Conservation (phyloP, 92 coral and sea anemone species). For the Hydrozoanthus gracilis region DNA sequence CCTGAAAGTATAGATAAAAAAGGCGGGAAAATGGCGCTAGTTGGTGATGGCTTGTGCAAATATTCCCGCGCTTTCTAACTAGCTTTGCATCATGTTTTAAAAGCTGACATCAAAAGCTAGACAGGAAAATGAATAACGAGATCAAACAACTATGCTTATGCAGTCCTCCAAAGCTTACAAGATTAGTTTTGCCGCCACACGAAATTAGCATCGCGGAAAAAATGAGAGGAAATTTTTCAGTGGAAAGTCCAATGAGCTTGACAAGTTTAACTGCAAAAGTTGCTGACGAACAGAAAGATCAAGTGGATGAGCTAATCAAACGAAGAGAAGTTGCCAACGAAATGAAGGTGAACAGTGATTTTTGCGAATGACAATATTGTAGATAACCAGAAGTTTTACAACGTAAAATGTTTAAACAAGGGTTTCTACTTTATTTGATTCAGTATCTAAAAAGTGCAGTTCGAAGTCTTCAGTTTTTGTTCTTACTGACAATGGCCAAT, state of each 20-base stretch:
- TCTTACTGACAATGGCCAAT: no score
- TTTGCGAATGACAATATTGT: neutral
- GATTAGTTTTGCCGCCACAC: slow-evolving; percentile 13
- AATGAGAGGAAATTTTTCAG: neutral
- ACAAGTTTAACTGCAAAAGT: slow-evolving; percentile 39
- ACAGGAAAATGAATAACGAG: neutral
- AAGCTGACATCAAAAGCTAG: neutral
- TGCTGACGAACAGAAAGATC: slow-evolving; percentile 30
- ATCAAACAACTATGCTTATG: neutral
- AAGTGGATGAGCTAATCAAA: slow-evolving; percentile 23
- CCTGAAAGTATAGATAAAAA: no score
- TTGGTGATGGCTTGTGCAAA: no score
- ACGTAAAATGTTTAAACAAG: no score
- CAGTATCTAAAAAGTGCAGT: no score
- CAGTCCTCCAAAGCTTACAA: slow-evolving; percentile 23
- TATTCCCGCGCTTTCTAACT: no score
- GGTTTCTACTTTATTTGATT: no score
- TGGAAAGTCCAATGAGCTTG: slow-evolving; percentile 13
- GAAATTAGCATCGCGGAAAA: neutral
- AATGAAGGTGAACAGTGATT: neutral
- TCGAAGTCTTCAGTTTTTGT: no score
- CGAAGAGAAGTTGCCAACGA: slow-evolving; percentile 7
- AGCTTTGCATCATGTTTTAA: no score
- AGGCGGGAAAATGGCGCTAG: no score
- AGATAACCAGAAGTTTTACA: no score